These are phyloP conservation scores for Terrapene triunguis DNA, from an alignment of 2,113 vertebrate genomes.

Conservation along the genomic window DNA sequence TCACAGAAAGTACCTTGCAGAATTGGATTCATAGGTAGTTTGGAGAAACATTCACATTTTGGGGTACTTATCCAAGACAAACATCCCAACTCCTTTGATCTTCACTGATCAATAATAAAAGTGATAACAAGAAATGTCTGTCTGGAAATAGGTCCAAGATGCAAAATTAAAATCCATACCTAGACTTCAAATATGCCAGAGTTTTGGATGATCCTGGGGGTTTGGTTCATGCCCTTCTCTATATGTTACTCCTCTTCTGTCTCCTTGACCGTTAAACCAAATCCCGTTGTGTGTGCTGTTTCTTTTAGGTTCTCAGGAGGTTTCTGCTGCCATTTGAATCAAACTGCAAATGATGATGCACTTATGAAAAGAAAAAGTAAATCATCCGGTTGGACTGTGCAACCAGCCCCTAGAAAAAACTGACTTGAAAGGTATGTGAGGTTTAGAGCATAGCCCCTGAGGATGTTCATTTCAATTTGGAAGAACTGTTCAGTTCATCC, in stretches of 20 bases:
- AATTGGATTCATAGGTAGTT: background rate
- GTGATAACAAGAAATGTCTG: background rate
- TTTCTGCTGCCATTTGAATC: background rate
- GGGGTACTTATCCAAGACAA: background rate
- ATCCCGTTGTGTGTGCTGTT: background rate
- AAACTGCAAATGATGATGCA: background rate
- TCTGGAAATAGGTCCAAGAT: background rate
- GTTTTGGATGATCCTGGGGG: background rate
- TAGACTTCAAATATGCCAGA: fast-evolving
- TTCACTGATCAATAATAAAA: background rate
- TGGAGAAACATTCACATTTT: background rate
- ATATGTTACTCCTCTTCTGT: background rate
- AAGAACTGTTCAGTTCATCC: background rate
- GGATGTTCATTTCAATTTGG: fast-evolving
- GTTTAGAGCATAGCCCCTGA: background rate
- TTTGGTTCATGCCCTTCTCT: background rate
- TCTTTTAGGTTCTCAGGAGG: background rate
- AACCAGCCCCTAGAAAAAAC: background rate
- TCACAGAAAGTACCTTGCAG: background rate
- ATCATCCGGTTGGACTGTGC: background rate
- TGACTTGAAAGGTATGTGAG: fast-evolving
- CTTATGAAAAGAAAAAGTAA: background rate
- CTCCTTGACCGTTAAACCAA: background rate
- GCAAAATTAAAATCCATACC: background rate
- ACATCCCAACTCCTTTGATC: background rate